phyloP scores from a whole-genome alignment of 1,140 invertebrate species.

The Micrasema minimum region DNA sequence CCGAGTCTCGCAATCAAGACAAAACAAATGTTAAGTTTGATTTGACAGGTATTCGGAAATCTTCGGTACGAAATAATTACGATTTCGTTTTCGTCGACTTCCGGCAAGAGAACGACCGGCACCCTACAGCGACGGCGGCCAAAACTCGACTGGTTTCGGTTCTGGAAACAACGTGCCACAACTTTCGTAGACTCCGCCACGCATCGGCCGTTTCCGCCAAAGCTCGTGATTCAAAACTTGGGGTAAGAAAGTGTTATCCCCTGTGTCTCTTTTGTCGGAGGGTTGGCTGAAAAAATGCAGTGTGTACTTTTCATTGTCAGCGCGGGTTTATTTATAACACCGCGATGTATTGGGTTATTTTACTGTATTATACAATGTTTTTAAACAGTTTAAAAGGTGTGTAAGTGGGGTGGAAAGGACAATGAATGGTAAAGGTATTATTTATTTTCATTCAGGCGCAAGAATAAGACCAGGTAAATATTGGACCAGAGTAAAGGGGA shows the following conservation, averaged over 20 bases:
- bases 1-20: neutral
- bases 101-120: constrained; percentile 28
- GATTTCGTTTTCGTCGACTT: constrained; percentile 7
- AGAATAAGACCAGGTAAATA: constrained; percentile 44
- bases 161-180: constrained; percentile 41
- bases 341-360: constrained; percentile 46
- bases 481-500: constrained; percentile 12
- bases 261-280: constrained; percentile 30
- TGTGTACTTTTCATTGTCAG: constrained; percentile 41
- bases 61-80: constrained; percentile 3
- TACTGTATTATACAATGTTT: constrained; percentile 47
- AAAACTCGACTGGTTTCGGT: constrained; percentile 50
- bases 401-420: constrained; percentile 41
- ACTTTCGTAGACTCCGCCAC: constrained; percentile 41
- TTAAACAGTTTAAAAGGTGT: constrained; percentile 52
- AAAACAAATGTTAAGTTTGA: neutral
- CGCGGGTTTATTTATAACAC: constrained; percentile 40
- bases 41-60: constrained; percentile 14
- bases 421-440: constrained; percentile 41
- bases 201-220: constrained; percentile 43
- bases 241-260: constrained; percentile 51
- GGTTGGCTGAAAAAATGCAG: constrained; percentile 41
- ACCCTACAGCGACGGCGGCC: constrained; percentile 29
- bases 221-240: constrained; percentile 34
- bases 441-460: constrained; percentile 32